phyloP scores from a whole-genome alignment of 1,140 invertebrate genomes.

The Listronotus bonariensis region DNA sequence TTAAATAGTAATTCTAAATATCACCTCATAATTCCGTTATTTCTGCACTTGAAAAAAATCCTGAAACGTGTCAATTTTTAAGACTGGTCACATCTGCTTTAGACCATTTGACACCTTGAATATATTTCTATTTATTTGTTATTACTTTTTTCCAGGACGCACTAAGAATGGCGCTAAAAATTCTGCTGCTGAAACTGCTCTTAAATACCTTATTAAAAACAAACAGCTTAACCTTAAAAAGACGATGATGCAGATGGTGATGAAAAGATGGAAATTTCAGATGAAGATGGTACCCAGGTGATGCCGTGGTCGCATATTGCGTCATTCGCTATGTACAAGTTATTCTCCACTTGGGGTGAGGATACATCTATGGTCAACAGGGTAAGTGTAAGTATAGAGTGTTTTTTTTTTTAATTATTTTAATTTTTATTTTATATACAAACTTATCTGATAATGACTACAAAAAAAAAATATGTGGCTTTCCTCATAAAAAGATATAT shows the following conservation, averaged over 20 bases:
- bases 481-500: no score
- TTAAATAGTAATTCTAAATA: not conserved
- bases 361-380: conserved; percentile 31
- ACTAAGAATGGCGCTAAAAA: conserved; percentile 48
- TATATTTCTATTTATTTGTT: not conserved
- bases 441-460: no score
- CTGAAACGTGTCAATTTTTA: not conserved
- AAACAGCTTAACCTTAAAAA: conserved; percentile 33
- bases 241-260: conserved; percentile 23
- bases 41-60: not conserved
- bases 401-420: no score
- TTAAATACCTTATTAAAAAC: conserved; percentile 47
- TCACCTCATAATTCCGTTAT: no score
- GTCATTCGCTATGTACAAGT: conserved; percentile 49
- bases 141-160: conserved; percentile 37
- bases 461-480: no score
- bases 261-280: conserved; percentile 45
- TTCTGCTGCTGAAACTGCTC: conserved; percentile 46
- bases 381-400: conserved; percentile 9
- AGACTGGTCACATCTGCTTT: not conserved
- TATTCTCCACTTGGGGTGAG: conserved; percentile 49
- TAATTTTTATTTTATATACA: no score
- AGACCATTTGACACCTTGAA: not conserved
- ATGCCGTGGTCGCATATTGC: conserved; percentile 52
- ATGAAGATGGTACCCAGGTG: conserved; percentile 30